A percentile compares a stretch with the other conserved stretches of the same genome.
These are phyloP conservation scores for Nemoura dubitans DNA, from an alignment of 2,888 invertebrate species.

Conservation along the genomic window DNA sequence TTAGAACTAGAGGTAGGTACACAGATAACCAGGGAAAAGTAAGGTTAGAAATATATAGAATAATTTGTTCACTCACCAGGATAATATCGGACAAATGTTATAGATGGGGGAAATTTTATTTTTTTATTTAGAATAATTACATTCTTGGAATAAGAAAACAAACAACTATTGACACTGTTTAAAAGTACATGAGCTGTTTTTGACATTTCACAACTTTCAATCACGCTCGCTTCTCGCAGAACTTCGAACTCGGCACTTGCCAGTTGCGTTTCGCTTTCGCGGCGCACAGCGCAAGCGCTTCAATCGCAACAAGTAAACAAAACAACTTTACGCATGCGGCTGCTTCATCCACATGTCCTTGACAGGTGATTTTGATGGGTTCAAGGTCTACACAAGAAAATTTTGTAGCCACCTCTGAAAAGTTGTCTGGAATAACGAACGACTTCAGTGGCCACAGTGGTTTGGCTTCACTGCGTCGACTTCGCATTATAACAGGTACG, in stretches of 20 bases:
- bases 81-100: conserved; percentile 26
- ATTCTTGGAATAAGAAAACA: neutral
- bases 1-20: too few species aligned
- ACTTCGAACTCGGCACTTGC: neutral
- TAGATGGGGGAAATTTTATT: neutral
- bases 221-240: too few species aligned
- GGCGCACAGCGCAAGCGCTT: neutral
- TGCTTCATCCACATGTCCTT: conserved; percentile 34
- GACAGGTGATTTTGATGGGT: conserved; percentile 33
- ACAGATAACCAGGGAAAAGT: neutral
- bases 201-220: neutral
- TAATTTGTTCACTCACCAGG: conserved; percentile 20
- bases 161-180: neutral
- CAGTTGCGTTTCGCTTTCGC: too few species aligned
- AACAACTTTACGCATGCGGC: conserved; percentile 14
- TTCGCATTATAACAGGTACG: neutral
- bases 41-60: conserved; percentile 1
- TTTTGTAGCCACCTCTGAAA: neutral
- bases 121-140: neutral
- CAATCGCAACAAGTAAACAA: conserved; percentile 14
- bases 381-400: conserved; percentile 17
- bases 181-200: neutral
- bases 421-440: conserved; percentile 21
- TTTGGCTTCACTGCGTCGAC: neutral
- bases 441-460: conserved; percentile 7